Base-by-base conservation (phyloP, 1,140 invertebrate genomes). In the Maconellicoccus hirsutus region DNA sequence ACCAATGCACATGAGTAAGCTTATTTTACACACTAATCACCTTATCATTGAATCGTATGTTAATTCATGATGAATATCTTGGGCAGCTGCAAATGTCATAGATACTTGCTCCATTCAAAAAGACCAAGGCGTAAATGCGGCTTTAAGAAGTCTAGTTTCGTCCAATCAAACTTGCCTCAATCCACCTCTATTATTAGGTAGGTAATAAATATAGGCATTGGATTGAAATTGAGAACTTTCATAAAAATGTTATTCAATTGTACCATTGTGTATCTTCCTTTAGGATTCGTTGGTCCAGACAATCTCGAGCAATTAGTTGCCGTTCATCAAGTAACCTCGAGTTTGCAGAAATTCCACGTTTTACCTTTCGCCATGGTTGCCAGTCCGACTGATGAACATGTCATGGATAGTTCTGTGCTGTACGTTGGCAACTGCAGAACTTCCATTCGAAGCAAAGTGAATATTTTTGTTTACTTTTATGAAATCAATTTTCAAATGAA, bases 201-300 rank as follows among this genome's bases (percentile, higher is more conserved):
- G 7, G 10, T 25, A 38, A 7, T 38, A 7, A 38, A 38, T 38
- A 38, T 6, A 38, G 6, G 33, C 33, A 7, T 38, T 38, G 14
- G 33, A 38, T 7, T 38, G 6, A 14, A 38, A 38, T 38, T 38
- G 6, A 38, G 33, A n/a, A n/a, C n/a, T n/a, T n/a, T n/a, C 14
- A 14, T 38, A 38, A 52, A 16, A 8, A 52, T 3, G 42, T 52
- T 4, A 38, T 38, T 38, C 6, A 38, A 38, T 38, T 38, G 14
- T 7, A 6, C 33, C 33, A 38, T 38, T 7, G n/a, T n/a, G n/a
- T n/a, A n/a, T n/a, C n/a, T n/a, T n/a, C 14, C 19, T 61, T 19
- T 22, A 66, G 61, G 61, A 66, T 66, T 66, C 61, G 25, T 66
- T 16, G 61, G 61, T 66, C 61, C 61, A 6, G 61, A 66, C 22